phyloP scores from a whole-genome alignment of 1,140 invertebrate genomes.

The Cherax quadricarinatus region DNA sequence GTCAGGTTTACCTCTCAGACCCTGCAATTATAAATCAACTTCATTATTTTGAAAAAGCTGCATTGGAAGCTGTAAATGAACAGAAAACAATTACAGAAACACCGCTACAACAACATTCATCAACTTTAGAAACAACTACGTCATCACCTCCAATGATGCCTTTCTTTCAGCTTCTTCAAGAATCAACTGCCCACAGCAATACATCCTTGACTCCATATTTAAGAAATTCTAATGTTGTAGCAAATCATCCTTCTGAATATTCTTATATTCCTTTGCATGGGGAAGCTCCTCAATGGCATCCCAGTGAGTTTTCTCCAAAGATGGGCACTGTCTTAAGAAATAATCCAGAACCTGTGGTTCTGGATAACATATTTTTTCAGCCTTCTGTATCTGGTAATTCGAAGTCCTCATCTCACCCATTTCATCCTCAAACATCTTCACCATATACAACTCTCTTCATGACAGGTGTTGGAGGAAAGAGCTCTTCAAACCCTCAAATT shows the following conservation, averaged over 20 bases:
- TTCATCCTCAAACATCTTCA: background rate
- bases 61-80: slow-evolving; percentile 1
- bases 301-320: background rate
- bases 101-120: background rate
- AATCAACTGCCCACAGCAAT: background rate
- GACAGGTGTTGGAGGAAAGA: slow-evolving; percentile 43
- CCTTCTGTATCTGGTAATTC: background rate
- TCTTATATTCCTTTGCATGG: slow-evolving; percentile 35
- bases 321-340: slow-evolving; percentile 15
- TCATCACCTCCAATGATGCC: slow-evolving; percentile 1
- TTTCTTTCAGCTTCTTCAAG: slow-evolving; percentile 38
- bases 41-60: slow-evolving; percentile 50
- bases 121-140: background rate
- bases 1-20: slow-evolving; percentile 65
- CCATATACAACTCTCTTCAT: slow-evolving; percentile 62
- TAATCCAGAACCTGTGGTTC: slow-evolving; percentile 10
- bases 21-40: slow-evolving; percentile 62
- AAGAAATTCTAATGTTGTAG: background rate
- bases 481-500: slow-evolving; percentile 38
- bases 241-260: slow-evolving; percentile 28
- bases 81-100: background rate
- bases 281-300: background rate
- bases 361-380: slow-evolving; percentile 8
- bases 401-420: background rate
- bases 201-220: background rate